Evolutionary conservation across 2,797 vertebrate genomes (phyloP).

Genomic region (Cephalopachus bancanus): DNA sequence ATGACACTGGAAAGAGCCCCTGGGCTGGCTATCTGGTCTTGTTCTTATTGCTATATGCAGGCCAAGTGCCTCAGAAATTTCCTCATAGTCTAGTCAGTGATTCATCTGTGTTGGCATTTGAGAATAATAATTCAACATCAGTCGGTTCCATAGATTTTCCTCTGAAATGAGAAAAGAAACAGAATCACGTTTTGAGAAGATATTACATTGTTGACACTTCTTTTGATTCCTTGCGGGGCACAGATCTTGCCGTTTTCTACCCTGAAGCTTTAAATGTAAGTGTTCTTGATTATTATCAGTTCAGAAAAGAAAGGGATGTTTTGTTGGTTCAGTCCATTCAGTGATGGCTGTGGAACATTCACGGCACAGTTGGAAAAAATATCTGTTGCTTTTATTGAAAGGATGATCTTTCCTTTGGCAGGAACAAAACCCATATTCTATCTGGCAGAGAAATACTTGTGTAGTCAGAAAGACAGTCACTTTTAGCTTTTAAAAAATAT

Average conservation of each 20-base stretch:
- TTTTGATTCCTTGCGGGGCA: background rate
- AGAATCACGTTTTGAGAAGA: background rate
- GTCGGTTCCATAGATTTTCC: background rate
- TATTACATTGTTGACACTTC: background rate
- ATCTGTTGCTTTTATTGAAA: conserved; percentile 63
- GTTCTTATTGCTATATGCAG: background rate
- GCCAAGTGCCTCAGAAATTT: background rate
- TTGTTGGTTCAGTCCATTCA: conserved; percentile 20
- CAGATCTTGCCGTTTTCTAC: conserved; percentile 1
- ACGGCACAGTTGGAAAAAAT: conserved; percentile 55
- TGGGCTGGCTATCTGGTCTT: background rate
- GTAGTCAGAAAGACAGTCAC: conserved; percentile 47
- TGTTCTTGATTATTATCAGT: conserved; percentile 34
- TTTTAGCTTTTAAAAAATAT: conserved; percentile 61
- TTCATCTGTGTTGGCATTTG: background rate
- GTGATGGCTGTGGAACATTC: background rate
- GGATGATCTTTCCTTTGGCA: conserved; percentile 58
- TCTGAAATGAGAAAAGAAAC: background rate
- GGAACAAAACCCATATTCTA: conserved; percentile 33
- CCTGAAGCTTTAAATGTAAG: background rate
- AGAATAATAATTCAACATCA: background rate
- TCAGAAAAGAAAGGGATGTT: conserved; percentile 47
- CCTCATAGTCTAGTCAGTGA: background rate
- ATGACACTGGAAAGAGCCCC: background rate
- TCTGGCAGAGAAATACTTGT: conserved; percentile 46